phyloP scores from a whole-genome alignment of 2,888 invertebrate genomes.

The Panorpa germanica region DNA sequence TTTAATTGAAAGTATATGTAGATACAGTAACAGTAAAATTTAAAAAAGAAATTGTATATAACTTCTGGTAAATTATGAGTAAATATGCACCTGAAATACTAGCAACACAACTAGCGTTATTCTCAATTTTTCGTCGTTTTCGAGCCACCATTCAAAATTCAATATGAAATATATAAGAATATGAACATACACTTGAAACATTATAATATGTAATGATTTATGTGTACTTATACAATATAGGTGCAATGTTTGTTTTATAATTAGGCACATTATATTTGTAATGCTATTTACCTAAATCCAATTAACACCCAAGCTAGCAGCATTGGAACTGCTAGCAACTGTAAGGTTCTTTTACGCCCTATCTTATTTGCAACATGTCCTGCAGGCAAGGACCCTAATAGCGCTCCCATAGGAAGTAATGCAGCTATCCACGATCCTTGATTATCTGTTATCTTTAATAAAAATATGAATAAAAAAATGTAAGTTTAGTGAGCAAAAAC shows the following conservation, averaged over 20 bases:
- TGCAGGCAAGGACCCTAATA: conserved; percentile 33
- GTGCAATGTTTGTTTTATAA: too few species aligned
- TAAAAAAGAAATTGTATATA: background rate
- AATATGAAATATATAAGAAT: too few species aligned
- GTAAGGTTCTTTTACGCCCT: conserved; percentile 32
- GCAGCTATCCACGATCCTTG: conserved; percentile 36
- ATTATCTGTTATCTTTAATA: conserved; percentile 14
- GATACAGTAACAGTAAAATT: background rate
- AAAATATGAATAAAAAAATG: background rate
- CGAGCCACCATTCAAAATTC: background rate
- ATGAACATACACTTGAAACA: too few species aligned
- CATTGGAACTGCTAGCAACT: conserved; percentile 30
- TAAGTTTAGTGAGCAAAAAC: background rate
- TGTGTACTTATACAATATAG: too few species aligned
- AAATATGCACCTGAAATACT: background rate
- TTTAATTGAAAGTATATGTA: background rate
- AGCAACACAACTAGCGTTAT: background rate
- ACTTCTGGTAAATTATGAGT: background rate
- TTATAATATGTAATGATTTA: too few species aligned
- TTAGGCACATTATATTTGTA: too few species aligned
- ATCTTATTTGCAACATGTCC: conserved; percentile 32
- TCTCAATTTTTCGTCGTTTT: background rate
- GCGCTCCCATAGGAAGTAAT: conserved; percentile 31
- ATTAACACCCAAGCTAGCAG: conserved; percentile 34
- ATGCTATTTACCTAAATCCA: conserved; percentile 32